Evolutionary conservation across 2,113 vertebrate genomes (phyloP).

Genomic region (Solea solea): DNA sequence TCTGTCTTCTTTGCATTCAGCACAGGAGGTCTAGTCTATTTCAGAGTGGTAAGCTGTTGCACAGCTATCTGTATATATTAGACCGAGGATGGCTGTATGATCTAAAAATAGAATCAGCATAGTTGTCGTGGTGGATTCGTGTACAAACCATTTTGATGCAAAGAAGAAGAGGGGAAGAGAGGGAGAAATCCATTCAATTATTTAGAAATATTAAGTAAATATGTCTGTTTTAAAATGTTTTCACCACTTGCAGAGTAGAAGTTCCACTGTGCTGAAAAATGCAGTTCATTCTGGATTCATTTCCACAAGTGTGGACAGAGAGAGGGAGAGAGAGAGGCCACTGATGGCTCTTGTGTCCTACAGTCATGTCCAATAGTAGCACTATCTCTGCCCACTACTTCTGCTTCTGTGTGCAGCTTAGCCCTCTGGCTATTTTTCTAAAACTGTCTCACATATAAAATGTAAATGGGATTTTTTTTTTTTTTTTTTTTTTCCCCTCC

Average conservation of each 20-base stretch:
- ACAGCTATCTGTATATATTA: no score
- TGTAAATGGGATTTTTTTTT: constrained; percentile 21
- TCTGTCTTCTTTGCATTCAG: no score
- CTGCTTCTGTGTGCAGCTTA: constrained; percentile 4
- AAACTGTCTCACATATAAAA: constrained; percentile 40
- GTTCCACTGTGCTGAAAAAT: constrained; percentile 67
- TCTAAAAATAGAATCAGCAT: no score
- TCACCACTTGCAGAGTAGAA: constrained; percentile 27
- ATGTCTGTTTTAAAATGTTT: constrained; percentile 53
- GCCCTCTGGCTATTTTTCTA: constrained; percentile 34
- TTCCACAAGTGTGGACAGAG: constrained; percentile 32
- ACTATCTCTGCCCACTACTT: constrained; percentile 22
- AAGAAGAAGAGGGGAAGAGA: constrained; percentile 3
- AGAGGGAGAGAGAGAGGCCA: constrained; percentile 11
- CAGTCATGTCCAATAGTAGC: constrained; percentile 24
- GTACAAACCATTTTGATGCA: no score
- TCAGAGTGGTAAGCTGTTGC: no score
- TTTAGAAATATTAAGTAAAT: constrained; percentile 79
- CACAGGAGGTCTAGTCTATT: not conserved
- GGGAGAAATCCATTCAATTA: constrained; percentile 76
- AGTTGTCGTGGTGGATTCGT: no score
- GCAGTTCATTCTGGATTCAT: constrained; percentile 48
- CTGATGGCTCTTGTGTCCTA: constrained; percentile 34
- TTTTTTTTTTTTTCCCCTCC: no score
- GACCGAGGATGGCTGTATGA: no score